These are phyloP conservation scores for Stenopsyche tienmushanensis DNA, from an alignment of 1,140 invertebrate species.

Conservation along the genomic window DNA sequence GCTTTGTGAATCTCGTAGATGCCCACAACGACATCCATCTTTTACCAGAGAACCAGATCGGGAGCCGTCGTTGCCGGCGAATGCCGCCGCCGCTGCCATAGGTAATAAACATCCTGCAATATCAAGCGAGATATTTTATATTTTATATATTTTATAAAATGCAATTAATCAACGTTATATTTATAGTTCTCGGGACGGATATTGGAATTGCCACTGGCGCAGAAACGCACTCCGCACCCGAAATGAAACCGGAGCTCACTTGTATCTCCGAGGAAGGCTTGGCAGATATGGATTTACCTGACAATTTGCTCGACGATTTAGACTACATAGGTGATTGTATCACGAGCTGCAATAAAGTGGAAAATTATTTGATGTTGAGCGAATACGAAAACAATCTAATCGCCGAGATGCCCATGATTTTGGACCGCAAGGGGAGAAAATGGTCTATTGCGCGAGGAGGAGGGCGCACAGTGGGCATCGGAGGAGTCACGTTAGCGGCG, in stretches of 20 bases:
- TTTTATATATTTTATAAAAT: constrained; percentile 1
- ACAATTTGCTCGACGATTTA: constrained; percentile 77
- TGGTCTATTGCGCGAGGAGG: constrained; percentile 64
- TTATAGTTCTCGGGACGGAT: constrained; percentile 57
- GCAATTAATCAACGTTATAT: constrained; percentile 3
- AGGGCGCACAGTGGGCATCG: constrained; percentile 31
- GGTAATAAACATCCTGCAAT: constrained; percentile 35
- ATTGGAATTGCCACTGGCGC: constrained; percentile 50
- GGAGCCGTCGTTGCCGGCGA: constrained; percentile 52
- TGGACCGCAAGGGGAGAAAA: constrained; percentile 66
- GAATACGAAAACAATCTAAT: constrained; percentile 86
- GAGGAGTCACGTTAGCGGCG: constrained; percentile 34
- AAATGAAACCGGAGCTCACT: constrained; percentile 70
- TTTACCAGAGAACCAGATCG: constrained; percentile 63
- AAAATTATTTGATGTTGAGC: constrained; percentile 83
- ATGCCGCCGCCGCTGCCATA: constrained; percentile 49
- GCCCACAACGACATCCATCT: constrained; percentile 60
- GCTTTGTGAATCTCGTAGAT: constrained; percentile 59
- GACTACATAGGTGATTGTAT: constrained; percentile 84
- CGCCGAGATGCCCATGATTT: constrained; percentile 71
- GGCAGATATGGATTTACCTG: constrained; percentile 77
- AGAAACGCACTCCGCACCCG: constrained; percentile 50
- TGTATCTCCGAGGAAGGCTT: constrained; percentile 87
- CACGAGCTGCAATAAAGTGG: constrained; percentile 84
- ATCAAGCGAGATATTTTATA: not conserved